These are phyloP conservation scores for Tupiocoris notatus DNA, from an alignment of 2,888 invertebrate genomes.

Conservation along the genomic window DNA sequence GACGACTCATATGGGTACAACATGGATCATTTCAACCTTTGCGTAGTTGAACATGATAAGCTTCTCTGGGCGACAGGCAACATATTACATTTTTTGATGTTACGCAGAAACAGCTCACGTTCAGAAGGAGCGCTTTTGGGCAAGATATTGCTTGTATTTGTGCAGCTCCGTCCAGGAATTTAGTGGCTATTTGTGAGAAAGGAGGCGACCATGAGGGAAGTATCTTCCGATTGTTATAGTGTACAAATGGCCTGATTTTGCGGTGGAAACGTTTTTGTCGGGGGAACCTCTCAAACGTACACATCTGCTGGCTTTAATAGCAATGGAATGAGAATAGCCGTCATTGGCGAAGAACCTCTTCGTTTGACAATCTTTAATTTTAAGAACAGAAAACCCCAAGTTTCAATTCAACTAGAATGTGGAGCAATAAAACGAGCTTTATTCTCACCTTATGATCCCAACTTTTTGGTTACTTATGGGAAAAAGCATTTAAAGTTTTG, in stretches of 20 bases:
- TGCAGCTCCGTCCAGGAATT: conserved; percentile 58
- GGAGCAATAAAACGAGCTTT: conserved; percentile 63
- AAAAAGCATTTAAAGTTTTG: conserved; percentile 83
- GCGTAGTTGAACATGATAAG: conserved; percentile 70
- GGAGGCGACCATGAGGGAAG: background rate
- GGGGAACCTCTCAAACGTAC: background rate
- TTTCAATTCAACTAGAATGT: background rate
- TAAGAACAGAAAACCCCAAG: background rate
- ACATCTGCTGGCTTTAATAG: background rate
- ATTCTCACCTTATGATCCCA: conserved; percentile 78
- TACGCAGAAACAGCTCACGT: conserved; percentile 63
- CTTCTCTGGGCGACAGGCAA: conserved; percentile 81
- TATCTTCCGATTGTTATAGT: conserved; percentile 3
- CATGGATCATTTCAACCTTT: conserved; percentile 77
- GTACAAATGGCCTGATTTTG: conserved; percentile 65
- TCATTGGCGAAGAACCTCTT: background rate
- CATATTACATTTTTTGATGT: conserved; percentile 73
- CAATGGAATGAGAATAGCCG: background rate
- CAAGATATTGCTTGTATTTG: conserved; percentile 75
- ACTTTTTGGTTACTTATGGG: conserved; percentile 58
- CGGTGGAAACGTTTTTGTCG: background rate
- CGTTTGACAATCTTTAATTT: background rate
- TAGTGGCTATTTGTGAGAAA: conserved; percentile 9
- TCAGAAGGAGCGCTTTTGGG: conserved; percentile 73
- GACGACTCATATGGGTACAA: conserved; percentile 79